phyloP scores from a whole-genome alignment of 2,888 invertebrate genomes.

The Criorhina ranunculi region DNA sequence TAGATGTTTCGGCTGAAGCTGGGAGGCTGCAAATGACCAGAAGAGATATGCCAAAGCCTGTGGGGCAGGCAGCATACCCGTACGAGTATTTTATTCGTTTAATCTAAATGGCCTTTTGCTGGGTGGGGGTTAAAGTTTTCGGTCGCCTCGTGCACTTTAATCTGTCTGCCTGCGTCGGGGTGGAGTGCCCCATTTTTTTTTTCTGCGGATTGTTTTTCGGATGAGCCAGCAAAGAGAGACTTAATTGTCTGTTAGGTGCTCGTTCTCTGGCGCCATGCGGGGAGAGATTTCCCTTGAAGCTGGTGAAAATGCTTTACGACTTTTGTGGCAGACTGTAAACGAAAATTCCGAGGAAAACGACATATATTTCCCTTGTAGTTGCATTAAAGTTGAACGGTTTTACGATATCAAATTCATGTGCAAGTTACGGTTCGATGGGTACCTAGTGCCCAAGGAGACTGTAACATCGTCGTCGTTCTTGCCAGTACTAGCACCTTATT shows the following conservation, averaged over 20 bases:
- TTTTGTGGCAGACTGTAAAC: conserved; percentile 43
- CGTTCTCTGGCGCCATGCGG: conserved; percentile 50
- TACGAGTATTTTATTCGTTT: conserved; percentile 61
- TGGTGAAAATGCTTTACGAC: conserved; percentile 46
- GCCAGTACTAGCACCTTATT: neutral
- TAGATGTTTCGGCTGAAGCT: conserved; percentile 44
- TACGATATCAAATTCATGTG: conserved; percentile 49
- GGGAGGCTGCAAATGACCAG: conserved; percentile 64
- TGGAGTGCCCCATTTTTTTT: conserved; percentile 31
- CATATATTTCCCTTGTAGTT: conserved; percentile 40
- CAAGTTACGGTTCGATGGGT: conserved; percentile 59
- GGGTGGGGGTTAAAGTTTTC: conserved; percentile 36
- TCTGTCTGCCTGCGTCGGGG: conserved; percentile 56
- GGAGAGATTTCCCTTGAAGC: conserved; percentile 49
- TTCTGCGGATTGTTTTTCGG: conserved; percentile 20
- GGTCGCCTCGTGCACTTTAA: conserved; percentile 65
- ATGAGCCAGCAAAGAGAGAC: conserved; percentile 21
- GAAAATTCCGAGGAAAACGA: conserved; percentile 21
- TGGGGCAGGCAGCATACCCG: neutral
- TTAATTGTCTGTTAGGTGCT: conserved; percentile 59
- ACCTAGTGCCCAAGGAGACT: conserved; percentile 6
- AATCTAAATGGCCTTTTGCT: conserved; percentile 63
- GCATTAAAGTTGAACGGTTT: conserved; percentile 13
- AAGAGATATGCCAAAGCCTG: conserved; percentile 26
- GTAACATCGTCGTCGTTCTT: conserved; percentile 7